Evolutionary conservation across 2,797 vertebrate genomes (phyloP), one percentile per base, ranked within the genome.

Genomic region (Amniataba percoides): DNA sequence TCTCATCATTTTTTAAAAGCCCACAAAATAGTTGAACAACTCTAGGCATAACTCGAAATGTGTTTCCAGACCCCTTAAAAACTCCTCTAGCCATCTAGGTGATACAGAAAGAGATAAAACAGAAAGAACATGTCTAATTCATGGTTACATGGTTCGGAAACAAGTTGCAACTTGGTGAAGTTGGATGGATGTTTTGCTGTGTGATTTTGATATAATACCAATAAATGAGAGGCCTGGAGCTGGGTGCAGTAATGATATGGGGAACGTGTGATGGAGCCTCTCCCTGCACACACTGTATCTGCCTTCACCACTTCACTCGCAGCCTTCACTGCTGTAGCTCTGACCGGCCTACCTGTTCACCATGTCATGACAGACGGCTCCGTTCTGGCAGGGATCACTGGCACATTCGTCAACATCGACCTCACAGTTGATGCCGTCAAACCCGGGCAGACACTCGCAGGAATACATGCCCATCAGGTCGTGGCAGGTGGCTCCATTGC

Each of bases 361-460:
- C 78, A 95, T 92, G 91, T 99, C 96, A 0, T 86, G 93, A 62
- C 97, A 99, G 0, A 58, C 63, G 0, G 94, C 97, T 3, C 93
- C 92, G 5, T 96, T 96, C 48, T 88, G 93, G 60, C 98, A 99
- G 0, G 98, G 98, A 16, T 93, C 92, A 81, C 97, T 98, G 59
- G 86, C 92, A 75, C 98, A 99, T 74, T 99, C 98, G 5, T 98
- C 90, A 0, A 97, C 81, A 73, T 99, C 95, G 10, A 95, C 84
- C 89, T 98, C 95, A 5, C 98, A 99, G 66, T 93, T 76, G 1
- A 76, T 0, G 6, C 97, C 97, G 3, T 91, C 82, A 1, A 96
- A 99, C 8, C 98, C 98, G 0, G 91, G 91, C 3, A 69, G 71
- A 79, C 98, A 99, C 53, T 95, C 93, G 31, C 98, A 99, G 60